phyloP scores from a whole-genome alignment of 2,113 vertebrate genomes.

The Sitta europaea region DNA sequence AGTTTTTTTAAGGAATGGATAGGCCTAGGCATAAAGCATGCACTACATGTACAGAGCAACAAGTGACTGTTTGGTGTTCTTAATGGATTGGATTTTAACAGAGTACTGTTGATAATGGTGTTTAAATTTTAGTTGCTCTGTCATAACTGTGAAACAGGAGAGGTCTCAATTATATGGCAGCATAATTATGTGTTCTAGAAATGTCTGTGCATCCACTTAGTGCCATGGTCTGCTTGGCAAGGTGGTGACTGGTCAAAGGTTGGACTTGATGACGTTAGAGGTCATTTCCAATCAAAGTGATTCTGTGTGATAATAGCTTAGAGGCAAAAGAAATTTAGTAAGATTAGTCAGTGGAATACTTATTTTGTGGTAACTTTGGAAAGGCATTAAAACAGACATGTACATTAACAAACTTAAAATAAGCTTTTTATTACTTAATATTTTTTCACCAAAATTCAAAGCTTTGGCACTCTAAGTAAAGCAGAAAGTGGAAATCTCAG shows the following conservation, averaged over 20 bases:
- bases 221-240: neutral
- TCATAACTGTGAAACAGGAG: neutral
- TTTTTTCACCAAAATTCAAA: slow-evolving; percentile 62
- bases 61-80: neutral
- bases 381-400: slow-evolving; percentile 58
- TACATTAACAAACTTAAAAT: slow-evolving; percentile 67
- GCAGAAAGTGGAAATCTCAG: slow-evolving; percentile 49
- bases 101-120: neutral
- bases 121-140: neutral
- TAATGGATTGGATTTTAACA: neutral
- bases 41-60: neutral
- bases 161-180: neutral
- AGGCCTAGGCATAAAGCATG: neutral
- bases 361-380: neutral
- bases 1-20: neutral
- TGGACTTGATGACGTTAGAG: neutral
- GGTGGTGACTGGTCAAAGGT: neutral
- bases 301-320: neutral
- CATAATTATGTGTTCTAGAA: neutral
- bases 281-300: neutral
- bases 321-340: neutral
- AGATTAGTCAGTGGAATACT: slow-evolving; percentile 1
- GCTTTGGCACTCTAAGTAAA: slow-evolving; percentile 53
- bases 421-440: slow-evolving; percentile 66
- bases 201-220: neutral